Base-by-base conservation (phyloP, 2,888 invertebrate genomes). In the Phyllotreta striolata region DNA sequence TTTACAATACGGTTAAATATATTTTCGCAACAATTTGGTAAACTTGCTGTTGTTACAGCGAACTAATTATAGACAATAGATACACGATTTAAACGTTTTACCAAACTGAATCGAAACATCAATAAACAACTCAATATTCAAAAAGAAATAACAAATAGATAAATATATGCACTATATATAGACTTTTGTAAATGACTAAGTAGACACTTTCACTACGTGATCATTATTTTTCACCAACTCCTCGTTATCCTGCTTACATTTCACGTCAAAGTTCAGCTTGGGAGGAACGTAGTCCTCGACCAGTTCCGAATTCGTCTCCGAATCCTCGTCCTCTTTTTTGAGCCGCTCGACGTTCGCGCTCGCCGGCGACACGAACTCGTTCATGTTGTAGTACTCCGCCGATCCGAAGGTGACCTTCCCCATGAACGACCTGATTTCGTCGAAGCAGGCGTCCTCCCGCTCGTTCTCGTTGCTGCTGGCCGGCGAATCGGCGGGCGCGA, bases 341-440 rank as follows among this genome's bases (percentile, higher is more conserved):
- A 79, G 80, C 1, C 79, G 83, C 66, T 83, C 83, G n/a, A 82
- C 84, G 72, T 83, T 76, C 77, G 81, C 80, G 55, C 83, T 73
- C 1, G 80, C 74, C 0, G 83, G 83, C 10, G 84, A 77, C 12
- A 82, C 83, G 34, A 83, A 82, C 5, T 83, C 76, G 59, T 83
- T 81, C 12, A 80, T 81, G 58, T 82, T 79, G 66, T 80, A 83
- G 67, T 75, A 75, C 5, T 75, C 73, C 35, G 70, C 80, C 68
- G 72, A 79, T 78, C 83, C 60, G 77, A 83, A 63, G 80, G 85
- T 70, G 39, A 94, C 93, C 78, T 93, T 93, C 0, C 92, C 93
- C 90, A 95, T 93, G 78, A 96, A 95, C 13, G 90, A 90, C 51
- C 95, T 86, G 63, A 96, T 95, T 74, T 96, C 95, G 73, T 95